Evolutionary conservation across 2,888 invertebrate genomes (phyloP).

Genomic region (Drosophila niveifrons): DNA sequence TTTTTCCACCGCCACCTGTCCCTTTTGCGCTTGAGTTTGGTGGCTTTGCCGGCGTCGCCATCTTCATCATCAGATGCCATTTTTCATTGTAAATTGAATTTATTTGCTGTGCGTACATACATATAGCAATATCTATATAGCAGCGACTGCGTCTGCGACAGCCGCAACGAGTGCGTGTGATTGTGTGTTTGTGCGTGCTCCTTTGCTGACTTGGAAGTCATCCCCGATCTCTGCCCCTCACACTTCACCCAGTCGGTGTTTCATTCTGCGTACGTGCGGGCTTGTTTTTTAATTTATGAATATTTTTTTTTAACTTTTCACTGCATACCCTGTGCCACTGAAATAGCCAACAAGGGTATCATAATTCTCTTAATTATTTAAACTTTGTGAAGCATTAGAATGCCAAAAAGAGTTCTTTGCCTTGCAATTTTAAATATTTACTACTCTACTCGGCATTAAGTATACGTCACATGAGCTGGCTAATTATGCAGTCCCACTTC

Average conservation of each 20-base stretch:
- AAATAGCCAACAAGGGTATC: background rate
- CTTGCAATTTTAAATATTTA: background rate
- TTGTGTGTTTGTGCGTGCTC: conserved; percentile 16
- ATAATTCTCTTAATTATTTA: background rate
- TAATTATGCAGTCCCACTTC: conserved; percentile 40
- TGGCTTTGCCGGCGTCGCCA: conserved; percentile 46
- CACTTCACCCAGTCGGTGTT: background rate
- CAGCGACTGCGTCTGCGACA: conserved; percentile 8
- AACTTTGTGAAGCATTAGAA: background rate
- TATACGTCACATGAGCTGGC: conserved; percentile 13
- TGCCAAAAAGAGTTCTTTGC: background rate
- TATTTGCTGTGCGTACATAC: conserved; percentile 64
- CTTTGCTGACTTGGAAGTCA: conserved; percentile 7
- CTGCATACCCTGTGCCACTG: conserved; percentile 1
- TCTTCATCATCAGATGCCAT: conserved; percentile 75
- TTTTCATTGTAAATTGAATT: conserved; percentile 76
- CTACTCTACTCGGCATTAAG: conserved; percentile 13
- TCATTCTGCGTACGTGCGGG: conserved; percentile 49
- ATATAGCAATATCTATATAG: conserved; percentile 4
- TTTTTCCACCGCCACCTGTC: conserved; percentile 57
- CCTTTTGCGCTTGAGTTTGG: background rate
- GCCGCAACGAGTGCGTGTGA: conserved; percentile 2
- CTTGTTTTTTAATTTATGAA: conserved; percentile 60
- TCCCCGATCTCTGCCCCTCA: background rate
- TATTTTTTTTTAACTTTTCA: conserved; percentile 32